Evolutionary conservation across 2,113 vertebrate genomes (phyloP), one percentile per base, ranked within the genome.

Genomic region (Proterorhinus semilunaris): DNA sequence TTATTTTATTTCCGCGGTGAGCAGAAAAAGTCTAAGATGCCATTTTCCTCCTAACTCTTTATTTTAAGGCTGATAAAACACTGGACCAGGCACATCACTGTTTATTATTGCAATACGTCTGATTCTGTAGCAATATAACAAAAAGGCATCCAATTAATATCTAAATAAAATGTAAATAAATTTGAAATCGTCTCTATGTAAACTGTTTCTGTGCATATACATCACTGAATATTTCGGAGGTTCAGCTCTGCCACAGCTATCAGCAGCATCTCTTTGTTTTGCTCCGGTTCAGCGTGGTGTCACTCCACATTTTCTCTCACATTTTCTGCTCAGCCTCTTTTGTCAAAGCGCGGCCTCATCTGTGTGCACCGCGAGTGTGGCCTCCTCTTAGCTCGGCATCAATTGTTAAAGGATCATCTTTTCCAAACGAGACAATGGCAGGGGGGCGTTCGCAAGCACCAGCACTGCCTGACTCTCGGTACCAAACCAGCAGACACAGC

Each of bases 351-450:
- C n/a, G 47, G 53, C 17, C 58, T 68, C 48, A 6, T 53, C 48
- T 61, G 63, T 76, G 68, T 59, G 76, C 69, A 65, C 57, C 52
- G 62, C 9, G 13, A 63, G 67, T 62, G 59, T 64, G 36, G 59
- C 69, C 75, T 78, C 65, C n/a, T 76, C 77, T 80, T 59, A 50
- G 73, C 52, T 65, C 58, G 12, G 78, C 65, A 72, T 70, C 69
- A 73, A 83, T 66, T 74, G 58, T 71, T 45, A 73, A 78, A 81
- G 70, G 46, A 45, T 79, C 52, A 78, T 76, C 50, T 74, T 66
- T 68, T 59, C 78, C 50, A 5, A 8, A 45, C 67, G 76, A 76
- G 21, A 27, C 13, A 65, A 59, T 10, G 8, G 58, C 66, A 74
- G 27, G 72, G 69, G 69, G 69, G 49, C 12, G 44, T 62, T 76